A percentile compares a stretch with the other conserved stretches of the same genome.
Conservation (phyloP, 2,113 vertebrate genomes). For the Tragelaphus scriptus region DNA sequence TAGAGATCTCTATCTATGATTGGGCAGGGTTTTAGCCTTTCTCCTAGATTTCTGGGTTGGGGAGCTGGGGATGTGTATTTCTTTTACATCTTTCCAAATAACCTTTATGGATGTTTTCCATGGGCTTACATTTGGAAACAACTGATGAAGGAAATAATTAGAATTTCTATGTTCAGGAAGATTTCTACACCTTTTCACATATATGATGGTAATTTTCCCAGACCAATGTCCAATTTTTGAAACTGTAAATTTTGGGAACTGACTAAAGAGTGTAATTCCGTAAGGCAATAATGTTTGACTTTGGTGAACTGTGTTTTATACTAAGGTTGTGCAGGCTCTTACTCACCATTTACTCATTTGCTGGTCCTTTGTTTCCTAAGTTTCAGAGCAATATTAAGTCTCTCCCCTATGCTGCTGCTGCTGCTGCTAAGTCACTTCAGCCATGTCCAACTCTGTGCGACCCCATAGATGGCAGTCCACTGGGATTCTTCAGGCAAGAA, state of each 20-base stretch:
- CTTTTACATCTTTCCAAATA: not conserved
- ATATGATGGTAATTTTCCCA: not conserved
- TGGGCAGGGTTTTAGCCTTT: not conserved
- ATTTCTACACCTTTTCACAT: not conserved
- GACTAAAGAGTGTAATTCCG: not conserved
- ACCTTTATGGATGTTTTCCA: not conserved
- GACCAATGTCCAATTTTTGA: not conserved
- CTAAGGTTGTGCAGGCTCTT: not conserved
- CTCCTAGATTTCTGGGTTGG: not conserved
- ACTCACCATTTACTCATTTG: not conserved
- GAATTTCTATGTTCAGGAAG: not conserved
- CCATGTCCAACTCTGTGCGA: too few relatives aligned
- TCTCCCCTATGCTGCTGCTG: too few relatives aligned
- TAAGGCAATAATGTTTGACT: not conserved
- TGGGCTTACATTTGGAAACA: not conserved
- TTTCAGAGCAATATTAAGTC: not conserved
- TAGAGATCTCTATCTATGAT: not conserved
- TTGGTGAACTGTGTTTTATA: not conserved
- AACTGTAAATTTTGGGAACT: not conserved
- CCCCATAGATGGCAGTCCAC: too few relatives aligned
- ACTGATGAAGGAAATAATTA: not conserved
- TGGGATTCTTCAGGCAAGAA: too few relatives aligned
- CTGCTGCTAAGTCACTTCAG: too few relatives aligned
- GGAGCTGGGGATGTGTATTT: not conserved
- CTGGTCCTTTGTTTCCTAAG: not conserved